Evolutionary conservation across 1,140 invertebrate species (phyloP).

Genomic region (Zaprionus inermis): DNA sequence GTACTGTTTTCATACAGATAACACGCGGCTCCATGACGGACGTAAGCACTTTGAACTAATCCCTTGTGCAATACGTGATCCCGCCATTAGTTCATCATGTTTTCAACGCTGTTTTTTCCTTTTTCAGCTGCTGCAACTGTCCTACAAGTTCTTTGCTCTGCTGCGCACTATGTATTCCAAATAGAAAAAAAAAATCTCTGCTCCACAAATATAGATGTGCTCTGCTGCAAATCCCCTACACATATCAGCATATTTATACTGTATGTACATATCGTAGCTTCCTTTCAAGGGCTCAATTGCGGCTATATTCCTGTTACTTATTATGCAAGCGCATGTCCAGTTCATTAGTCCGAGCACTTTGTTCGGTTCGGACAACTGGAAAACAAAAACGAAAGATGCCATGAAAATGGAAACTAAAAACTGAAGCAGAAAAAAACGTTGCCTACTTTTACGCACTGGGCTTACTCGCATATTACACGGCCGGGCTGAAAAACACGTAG

Average conservation of each 20-base stretch:
- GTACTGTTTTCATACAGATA: conserved; percentile 65
- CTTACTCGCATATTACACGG: conserved; percentile 5
- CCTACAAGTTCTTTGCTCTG: conserved; percentile 73
- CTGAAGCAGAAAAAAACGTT: not conserved
- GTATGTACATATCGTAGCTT: conserved; percentile 11
- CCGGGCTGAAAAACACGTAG: not conserved
- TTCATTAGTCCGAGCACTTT: conserved; percentile 38
- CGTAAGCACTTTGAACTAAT: conserved; percentile 30
- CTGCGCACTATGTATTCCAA: conserved; percentile 70
- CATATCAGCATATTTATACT: conserved; percentile 2
- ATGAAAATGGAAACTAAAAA: not conserved
- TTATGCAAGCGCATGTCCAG: conserved; percentile 67
- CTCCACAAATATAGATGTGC: not conserved
- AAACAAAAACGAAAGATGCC: not conserved
- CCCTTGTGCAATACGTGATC: not conserved
- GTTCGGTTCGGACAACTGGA: not conserved
- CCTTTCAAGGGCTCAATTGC: conserved; percentile 68
- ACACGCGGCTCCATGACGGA: conserved; percentile 67
- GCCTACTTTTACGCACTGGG: not conserved
- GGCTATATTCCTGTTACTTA: conserved; percentile 34
- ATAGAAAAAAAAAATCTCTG: conserved; percentile 27
- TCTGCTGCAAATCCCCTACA: conserved; percentile 34
- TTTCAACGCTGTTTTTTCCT: not conserved
- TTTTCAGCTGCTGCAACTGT: conserved; percentile 66
- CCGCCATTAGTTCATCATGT: not conserved